Base-by-base conservation (phyloP, 2,797 vertebrate genomes). In the Falco biarmicus region DNA sequence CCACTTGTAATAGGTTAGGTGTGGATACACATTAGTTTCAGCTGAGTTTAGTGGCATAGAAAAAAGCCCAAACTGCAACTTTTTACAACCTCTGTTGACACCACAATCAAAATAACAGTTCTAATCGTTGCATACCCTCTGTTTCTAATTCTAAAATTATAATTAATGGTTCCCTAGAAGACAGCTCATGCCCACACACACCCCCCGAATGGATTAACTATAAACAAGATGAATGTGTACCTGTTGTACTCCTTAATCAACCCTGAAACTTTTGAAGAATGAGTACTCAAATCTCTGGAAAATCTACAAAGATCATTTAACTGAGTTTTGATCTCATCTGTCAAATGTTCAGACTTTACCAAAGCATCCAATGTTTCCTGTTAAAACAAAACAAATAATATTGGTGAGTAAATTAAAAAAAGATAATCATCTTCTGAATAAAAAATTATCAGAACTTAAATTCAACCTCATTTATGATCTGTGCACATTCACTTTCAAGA, bases 181-280 rank as follows among this genome's bases (percentile, higher is more conserved):
- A 54, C 25, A 76, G 39, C 3, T 85, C 66, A 70, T 3, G 16
- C 31, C 10, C 7, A 9, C 26, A 6, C 5, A 26, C 11, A 3
- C 9, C 10, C 11, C 13, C 0, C 2, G 45, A 28, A 79, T 2
- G 45, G 13, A 37, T 84, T 87, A 61, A 41, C 45, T 54, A n/a
- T 54, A 91, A 93, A 84, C 29, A 90, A 95, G 50, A 86, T 18
- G 10, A 91, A 87, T 54, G 31, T 53, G 96, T 95, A 99, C 99
- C 99, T 99, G 97, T 99, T 99, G 95, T 99, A 99, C 64, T 99
- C 99, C 88, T 99, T 99, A 96, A 99, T 99, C 87, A 99, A 97
- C 53, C 98, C 97, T 65, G 99, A 99, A 69, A 99, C 99, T 97
- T 98, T 99, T 34, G 98, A 98, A 61, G 99, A 99, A 92, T 99